Evolutionary conservation across 2,113 vertebrate species (phyloP).

Genomic region (Pachyramphus minor): DNA sequence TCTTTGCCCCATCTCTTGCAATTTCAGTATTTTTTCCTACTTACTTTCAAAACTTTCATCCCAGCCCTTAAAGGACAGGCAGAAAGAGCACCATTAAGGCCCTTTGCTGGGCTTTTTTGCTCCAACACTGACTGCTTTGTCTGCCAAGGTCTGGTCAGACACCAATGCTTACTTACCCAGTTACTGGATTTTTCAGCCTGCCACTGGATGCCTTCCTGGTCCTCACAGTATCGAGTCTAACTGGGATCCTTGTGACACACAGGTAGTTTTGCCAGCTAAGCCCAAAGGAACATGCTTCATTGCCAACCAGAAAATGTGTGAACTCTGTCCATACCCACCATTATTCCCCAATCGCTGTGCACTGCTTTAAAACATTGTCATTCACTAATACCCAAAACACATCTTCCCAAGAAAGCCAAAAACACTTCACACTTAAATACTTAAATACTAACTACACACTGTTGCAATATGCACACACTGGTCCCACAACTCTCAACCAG

Average conservation of each 20-base stretch:
- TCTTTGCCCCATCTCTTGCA: not conserved
- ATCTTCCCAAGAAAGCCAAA: not conserved
- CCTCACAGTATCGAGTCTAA: not conserved
- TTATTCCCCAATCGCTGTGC: not conserved
- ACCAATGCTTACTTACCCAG: not conserved
- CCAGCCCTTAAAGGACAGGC: not conserved
- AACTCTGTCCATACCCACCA: not conserved
- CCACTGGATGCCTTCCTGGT: not conserved
- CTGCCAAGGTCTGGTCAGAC: not conserved
- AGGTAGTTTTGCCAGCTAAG: not conserved
- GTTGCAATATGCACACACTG: not conserved
- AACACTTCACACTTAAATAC: not conserved
- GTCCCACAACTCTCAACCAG: not conserved
- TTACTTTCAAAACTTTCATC: not conserved
- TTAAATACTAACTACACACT: not conserved
- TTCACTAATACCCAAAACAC: not conserved
- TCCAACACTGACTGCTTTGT: not conserved
- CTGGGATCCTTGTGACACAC: not conserved
- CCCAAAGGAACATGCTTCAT: not conserved
- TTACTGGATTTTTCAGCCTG: not conserved
- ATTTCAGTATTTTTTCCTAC: not conserved
- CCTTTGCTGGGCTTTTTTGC: not conserved
- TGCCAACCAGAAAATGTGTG: not conserved
- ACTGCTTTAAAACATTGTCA: not conserved
- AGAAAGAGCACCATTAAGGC: not conserved